Percentiles rank a stretch among this genome's conserved stretches.
Evolutionary conservation across 1,140 invertebrate species (phyloP).

Genomic region (Ditylenchus dipsaci): DNA sequence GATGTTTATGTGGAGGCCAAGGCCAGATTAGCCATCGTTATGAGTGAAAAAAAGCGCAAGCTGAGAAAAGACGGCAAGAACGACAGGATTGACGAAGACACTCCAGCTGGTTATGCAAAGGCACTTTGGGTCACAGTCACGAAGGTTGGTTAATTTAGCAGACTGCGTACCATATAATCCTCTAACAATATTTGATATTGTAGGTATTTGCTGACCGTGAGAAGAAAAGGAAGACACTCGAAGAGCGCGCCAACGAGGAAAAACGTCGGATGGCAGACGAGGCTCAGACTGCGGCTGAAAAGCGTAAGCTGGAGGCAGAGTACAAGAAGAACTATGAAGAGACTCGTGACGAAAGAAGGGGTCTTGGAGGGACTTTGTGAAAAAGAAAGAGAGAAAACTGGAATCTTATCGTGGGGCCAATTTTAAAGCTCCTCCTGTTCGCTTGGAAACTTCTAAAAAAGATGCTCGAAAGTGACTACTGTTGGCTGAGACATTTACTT

Average conservation of each 20-base stretch:
- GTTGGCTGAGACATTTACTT: no score
- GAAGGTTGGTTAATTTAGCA: conserved; percentile 28
- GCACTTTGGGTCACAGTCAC: conserved; percentile 51
- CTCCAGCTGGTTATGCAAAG: conserved; percentile 47
- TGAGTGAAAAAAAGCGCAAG: conserved; percentile 89
- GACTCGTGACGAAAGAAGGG: conserved; percentile 50
- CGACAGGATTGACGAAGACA: conserved; percentile 80
- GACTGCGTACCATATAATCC: no score
- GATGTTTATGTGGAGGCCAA: conserved; percentile 96
- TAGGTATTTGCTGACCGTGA: conserved; percentile 55
- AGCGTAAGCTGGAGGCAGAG: conserved; percentile 55
- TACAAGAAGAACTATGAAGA: conserved; percentile 58
- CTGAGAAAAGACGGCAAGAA: conserved; percentile 83
- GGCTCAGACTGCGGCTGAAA: conserved; percentile 42
- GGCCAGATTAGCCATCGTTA: conserved; percentile 85
- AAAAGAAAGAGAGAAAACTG: conserved; percentile 40
- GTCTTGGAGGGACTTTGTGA: conserved; percentile 36
- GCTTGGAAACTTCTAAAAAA: conserved; percentile 31
- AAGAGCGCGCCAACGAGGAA: conserved; percentile 56
- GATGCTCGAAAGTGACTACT: background rate
- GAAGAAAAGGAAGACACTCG: conserved; percentile 50
- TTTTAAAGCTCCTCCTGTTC: conserved; percentile 29
- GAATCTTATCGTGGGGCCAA: conserved; percentile 35
- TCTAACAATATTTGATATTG: background rate
- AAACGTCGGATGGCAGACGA: conserved; percentile 50